Conservation (phyloP, 2,113 vertebrate genomes). For the Zootoca vivipara region DNA sequence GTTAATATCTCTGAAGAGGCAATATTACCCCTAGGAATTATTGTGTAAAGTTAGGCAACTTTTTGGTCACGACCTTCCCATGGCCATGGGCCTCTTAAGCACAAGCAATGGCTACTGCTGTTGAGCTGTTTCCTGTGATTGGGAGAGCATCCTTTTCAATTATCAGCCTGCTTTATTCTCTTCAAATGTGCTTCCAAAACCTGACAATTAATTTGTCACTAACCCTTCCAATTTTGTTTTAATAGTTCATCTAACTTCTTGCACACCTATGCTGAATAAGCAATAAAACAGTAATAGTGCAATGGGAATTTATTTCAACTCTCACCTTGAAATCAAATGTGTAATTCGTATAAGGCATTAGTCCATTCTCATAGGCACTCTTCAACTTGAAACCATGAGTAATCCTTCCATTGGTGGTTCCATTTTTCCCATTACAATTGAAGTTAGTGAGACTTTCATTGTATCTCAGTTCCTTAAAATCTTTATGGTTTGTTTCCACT, state of each 20-base stretch:
- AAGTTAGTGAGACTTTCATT: constrained; percentile 98
- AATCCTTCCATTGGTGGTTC: constrained; percentile 92
- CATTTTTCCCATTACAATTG: constrained; percentile 95
- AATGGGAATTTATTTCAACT: background rate
- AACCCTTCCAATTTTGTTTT: background rate
- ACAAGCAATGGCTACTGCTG: background rate
- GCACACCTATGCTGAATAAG: background rate
- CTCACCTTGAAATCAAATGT: constrained; percentile 96
- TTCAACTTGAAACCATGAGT: constrained; percentile 98
- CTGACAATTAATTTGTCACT: background rate
- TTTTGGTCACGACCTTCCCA: background rate
- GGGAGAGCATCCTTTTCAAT: no score
- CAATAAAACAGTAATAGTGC: background rate
- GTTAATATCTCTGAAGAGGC: background rate
- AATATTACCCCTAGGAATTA: background rate
- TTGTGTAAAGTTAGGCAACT: background rate
- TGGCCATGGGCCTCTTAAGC: background rate
- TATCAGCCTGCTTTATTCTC: background rate
- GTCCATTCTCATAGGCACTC: constrained; percentile 96
- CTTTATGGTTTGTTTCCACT: constrained; percentile 97
- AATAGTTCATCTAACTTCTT: background rate
- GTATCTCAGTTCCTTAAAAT: constrained; percentile 97
- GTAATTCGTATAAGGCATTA: constrained; percentile 99
- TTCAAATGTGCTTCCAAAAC: background rate
- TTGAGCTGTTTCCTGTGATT: background rate